These are phyloP conservation scores for Scytalopus superciliaris DNA, from an alignment of 2,113 vertebrate genomes.

Conservation along the genomic window DNA sequence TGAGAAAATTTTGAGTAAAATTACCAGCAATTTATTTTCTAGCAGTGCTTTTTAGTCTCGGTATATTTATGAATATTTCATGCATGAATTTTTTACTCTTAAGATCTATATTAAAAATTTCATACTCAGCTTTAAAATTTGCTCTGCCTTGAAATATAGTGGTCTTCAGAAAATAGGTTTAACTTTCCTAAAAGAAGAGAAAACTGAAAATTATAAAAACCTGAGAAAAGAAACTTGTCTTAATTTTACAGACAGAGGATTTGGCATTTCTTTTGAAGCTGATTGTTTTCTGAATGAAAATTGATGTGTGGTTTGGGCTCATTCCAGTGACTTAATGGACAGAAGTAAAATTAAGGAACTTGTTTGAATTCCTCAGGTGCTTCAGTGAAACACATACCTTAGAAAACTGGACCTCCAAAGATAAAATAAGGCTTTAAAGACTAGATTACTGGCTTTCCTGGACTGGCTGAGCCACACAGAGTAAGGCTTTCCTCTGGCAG, in stretches of 20 bases:
- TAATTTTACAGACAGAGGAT: not conserved
- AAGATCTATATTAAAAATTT: conserved; percentile 3
- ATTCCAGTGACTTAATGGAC: not conserved
- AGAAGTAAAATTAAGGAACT: not conserved
- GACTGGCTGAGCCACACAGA: not conserved
- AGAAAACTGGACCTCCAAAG: not conserved
- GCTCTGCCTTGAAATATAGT: not conserved
- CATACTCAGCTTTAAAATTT: not conserved
- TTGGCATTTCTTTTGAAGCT: not conserved
- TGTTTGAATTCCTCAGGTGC: not conserved
- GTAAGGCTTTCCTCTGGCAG: not conserved
- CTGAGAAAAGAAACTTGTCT: not conserved
- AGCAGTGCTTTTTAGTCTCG: not conserved
- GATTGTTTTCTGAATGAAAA: not conserved
- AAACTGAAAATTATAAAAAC: not conserved
- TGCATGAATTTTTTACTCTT: not conserved
- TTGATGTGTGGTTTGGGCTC: not conserved
- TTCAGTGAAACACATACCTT: not conserved
- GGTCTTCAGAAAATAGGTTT: not conserved
- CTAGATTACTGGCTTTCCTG: not conserved
- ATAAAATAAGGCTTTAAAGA: not conserved
- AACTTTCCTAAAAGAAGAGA: not conserved
- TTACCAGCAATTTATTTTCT: not conserved
- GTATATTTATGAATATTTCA: not conserved
- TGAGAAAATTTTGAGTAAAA: not conserved